A percentile compares a stretch with the other conserved stretches of the same genome.
These are phyloP conservation scores for Halcyon badia DNA, from an alignment of 2,797 vertebrate species.

Conservation along the genomic window DNA sequence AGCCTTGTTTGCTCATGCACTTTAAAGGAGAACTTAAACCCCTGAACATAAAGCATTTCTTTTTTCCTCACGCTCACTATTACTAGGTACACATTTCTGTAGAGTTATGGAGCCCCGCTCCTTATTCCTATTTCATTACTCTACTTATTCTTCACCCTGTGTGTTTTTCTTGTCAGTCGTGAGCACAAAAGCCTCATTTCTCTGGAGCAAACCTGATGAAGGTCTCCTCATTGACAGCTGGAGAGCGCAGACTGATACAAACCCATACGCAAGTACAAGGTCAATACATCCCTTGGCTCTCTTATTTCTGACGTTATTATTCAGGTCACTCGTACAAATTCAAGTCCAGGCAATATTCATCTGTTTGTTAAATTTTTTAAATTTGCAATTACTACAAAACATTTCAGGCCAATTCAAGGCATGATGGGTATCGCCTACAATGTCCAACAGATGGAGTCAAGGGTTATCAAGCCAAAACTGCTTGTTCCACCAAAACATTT, in stretches of 20 bases:
- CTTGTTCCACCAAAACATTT: neutral
- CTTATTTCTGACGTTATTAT: neutral
- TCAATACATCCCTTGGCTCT: neutral
- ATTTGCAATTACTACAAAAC: neutral
- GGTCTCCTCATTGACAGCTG: neutral
- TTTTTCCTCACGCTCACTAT: neutral
- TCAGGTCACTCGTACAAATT: neutral
- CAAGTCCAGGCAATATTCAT: neutral
- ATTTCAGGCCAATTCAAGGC: neutral
- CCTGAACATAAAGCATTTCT: neutral
- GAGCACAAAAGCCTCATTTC: neutral
- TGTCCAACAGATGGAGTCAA: neutral
- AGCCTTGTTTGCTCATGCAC: neutral
- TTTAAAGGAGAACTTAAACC: neutral
- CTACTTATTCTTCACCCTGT: neutral
- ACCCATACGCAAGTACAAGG: rapidly evolving
- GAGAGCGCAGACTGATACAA: neutral
- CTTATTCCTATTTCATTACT: neutral
- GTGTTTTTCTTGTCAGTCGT: neutral
- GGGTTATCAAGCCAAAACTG: neutral
- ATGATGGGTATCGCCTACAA: neutral
- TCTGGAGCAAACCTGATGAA: neutral
- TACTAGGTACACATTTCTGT: neutral
- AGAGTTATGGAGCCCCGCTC: rapidly evolving
- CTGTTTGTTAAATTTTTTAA: neutral